These are phyloP conservation scores for Synergus itoensis DNA, from an alignment of 2,888 invertebrate species.

Conservation along the genomic window DNA sequence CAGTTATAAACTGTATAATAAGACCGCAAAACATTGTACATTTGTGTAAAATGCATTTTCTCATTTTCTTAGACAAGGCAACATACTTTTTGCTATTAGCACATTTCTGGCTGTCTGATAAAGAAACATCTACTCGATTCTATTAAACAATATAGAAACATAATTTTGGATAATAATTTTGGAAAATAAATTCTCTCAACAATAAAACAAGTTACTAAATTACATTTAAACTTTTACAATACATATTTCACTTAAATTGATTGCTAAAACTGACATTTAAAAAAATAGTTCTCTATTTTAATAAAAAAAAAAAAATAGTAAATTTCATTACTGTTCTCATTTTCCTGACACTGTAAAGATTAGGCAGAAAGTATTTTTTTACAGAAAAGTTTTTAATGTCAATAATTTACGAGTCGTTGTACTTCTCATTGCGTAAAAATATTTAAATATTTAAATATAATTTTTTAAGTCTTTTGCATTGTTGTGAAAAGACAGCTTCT, in stretches of 20 bases:
- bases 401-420: background rate
- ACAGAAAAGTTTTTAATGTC: conserved; percentile 3
- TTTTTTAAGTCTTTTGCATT: background rate
- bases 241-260: background rate
- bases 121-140: conserved; percentile 22
- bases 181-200: background rate
- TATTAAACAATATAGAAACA: background rate
- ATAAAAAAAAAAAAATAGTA: background rate
- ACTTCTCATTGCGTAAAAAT: background rate
- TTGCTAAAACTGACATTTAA: background rate
- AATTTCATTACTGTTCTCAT: background rate
- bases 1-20: conserved; percentile 13
- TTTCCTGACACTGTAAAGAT: background rate
- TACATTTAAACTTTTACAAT: background rate
- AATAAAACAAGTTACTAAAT: background rate
- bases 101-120: background rate
- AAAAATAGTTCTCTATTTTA: background rate
- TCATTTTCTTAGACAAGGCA: background rate
- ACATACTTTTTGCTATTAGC: background rate
- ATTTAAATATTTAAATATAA: background rate
- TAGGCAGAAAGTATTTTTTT: background rate
- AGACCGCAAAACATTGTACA: background rate
- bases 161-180: too few relatives aligned
- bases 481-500: conserved; percentile 8
- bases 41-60: background rate